A percentile compares a stretch with the other conserved stretches of the same genome.
phyloP scores from a whole-genome alignment of 2,113 vertebrate species.

The Propithecus coquereli region DNA sequence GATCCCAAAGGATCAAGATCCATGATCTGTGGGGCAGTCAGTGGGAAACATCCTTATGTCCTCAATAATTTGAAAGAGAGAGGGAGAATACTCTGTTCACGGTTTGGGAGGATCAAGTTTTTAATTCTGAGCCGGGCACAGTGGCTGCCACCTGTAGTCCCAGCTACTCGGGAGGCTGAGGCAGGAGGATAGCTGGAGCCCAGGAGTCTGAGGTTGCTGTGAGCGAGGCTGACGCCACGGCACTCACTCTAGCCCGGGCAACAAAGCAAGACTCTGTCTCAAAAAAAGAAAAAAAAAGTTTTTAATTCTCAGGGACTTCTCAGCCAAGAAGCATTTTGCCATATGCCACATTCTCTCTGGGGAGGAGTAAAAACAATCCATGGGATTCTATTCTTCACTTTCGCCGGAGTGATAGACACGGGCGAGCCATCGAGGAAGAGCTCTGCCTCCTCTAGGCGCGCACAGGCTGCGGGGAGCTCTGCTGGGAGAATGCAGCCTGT shows the following conservation, averaged over 20 bases:
- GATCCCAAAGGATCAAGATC: background rate
- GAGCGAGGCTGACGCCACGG: too few species aligned
- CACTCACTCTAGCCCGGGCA: too few species aligned
- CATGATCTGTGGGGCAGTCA: fast-evolving
- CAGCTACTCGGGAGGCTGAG: too few species aligned
- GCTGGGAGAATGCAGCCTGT: background rate
- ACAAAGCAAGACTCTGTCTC: too few species aligned
- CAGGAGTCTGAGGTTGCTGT: too few species aligned
- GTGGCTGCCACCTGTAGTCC: too few species aligned
- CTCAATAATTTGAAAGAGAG: background rate
- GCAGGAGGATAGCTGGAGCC: too few species aligned
- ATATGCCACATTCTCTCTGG: background rate
- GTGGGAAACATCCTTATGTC: background rate
- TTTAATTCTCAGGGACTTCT: slow-evolving; percentile 16
- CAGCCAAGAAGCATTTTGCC: slow-evolving; percentile 26
- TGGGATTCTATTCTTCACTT: background rate
- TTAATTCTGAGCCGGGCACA: background rate
- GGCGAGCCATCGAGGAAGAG: background rate
- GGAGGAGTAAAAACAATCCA: background rate
- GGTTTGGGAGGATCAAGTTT: background rate
- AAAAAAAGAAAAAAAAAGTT: background rate
- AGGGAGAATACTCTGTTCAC: background rate
- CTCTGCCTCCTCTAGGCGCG: background rate
- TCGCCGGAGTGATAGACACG: background rate
- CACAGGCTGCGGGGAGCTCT: background rate